Evolutionary conservation across 2,113 vertebrate genomes (phyloP).

Genomic region (Bos javanicus): DNA sequence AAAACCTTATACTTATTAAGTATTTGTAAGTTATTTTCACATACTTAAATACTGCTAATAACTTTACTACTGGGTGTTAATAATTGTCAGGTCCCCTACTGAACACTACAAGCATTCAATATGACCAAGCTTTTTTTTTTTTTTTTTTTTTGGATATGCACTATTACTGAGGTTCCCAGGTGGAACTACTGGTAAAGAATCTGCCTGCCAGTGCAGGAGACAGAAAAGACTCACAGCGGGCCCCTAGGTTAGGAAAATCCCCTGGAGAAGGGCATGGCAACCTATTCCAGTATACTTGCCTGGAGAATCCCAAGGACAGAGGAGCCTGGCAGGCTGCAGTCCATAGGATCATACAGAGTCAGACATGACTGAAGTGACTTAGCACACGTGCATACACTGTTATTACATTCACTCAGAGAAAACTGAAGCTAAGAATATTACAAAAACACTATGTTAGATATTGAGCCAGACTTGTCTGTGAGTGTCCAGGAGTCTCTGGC

Average conservation of each 20-base stretch:
- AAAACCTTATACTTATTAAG: background rate
- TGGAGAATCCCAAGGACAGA: background rate
- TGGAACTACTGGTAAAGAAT: background rate
- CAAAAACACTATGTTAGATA: background rate
- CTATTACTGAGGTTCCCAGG: background rate
- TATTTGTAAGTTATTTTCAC: background rate
- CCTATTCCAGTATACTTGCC: background rate
- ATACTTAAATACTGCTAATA: background rate
- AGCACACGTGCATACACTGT: background rate
- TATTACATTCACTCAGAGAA: background rate
- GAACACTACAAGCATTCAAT: background rate
- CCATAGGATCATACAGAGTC: background rate
- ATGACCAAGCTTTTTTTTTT: background rate
- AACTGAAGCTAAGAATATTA: background rate
- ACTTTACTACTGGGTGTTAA: background rate
- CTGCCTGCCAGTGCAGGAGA: background rate
- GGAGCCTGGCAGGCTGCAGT: background rate
- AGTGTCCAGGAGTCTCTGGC: background rate
- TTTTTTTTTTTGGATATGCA: background rate
- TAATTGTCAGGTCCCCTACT: background rate
- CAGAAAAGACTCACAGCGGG: accelerated
- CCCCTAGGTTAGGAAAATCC: background rate
- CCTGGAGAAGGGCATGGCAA: background rate
- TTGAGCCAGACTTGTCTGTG: background rate
- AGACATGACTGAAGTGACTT: background rate